These are phyloP conservation scores for Falco naumanni DNA, from an alignment of 2,797 vertebrate genomes.

Conservation along the genomic window DNA sequence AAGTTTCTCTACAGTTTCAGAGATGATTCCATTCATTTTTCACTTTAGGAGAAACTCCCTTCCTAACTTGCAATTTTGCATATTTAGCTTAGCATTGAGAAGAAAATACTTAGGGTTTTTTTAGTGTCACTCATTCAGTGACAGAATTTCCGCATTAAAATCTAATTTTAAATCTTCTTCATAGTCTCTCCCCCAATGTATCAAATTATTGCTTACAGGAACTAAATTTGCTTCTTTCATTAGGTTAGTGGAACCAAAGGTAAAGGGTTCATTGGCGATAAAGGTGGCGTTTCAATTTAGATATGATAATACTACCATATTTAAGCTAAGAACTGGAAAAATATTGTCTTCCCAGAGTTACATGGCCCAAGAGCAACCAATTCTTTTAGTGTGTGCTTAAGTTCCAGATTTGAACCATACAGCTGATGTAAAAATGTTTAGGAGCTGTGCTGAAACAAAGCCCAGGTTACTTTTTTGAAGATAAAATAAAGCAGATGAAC, in stretches of 20 bases:
- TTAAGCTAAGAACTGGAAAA: neutral
- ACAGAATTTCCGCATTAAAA: neutral
- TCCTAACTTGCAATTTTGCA: neutral
- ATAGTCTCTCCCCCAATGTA: neutral
- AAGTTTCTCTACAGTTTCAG: neutral
- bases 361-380: neutral
- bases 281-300: neutral
- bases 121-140: neutral
- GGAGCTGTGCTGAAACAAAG: slow-evolving; percentile 6
- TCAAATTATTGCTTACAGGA: neutral
- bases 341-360: neutral
- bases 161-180: neutral
- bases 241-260: neutral
- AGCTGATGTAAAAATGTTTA: neutral
- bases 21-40: neutral
- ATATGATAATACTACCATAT: neutral
- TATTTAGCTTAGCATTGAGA: neutral
- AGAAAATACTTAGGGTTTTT: neutral
- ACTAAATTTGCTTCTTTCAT: neutral
- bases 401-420: neutral
- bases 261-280: neutral
- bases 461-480: neutral
- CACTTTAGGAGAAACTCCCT: neutral
- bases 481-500: slow-evolving; percentile 19
- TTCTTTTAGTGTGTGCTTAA: neutral